Evolutionary conservation across 53 echinoderm and acorn worm species (phyloP), one percentile per base, ranked within the genome.

Genomic region (Luidia sarsii): DNA sequence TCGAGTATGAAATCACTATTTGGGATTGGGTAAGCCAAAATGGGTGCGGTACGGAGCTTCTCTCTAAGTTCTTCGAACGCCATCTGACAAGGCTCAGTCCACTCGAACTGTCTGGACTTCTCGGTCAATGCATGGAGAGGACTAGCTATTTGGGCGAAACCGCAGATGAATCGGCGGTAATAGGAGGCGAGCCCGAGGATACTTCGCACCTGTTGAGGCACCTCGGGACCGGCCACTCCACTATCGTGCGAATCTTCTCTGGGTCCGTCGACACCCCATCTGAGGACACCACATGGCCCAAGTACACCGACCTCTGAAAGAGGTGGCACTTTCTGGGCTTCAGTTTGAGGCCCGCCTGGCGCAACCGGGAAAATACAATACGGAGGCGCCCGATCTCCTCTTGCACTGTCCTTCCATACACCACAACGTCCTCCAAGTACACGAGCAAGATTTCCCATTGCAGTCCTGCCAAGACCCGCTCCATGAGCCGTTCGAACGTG

Each of bases 51-150:
- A 30, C 27, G 34, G 14, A 79, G 46, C 39, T 28, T n/a, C 28
- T 79, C 38, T 45, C 61, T 79, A n/a, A 79, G 39, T 22, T 22
- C 22, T 14, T 57, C 38, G 61, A 79, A 79, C 1, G 79, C 79
- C 38, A 8, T 4, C 37, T 79, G 25, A 14, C 60, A 59, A 22
- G 59, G 61, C 4, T 4, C 9, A 4, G 59, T 59, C 79, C 79
- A 79, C 21, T 10, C 9, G 41, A 79, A 79, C 20, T 79, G 37
- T n/a, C n/a, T n/a, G n/a, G n/a, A n/a, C n/a, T n/a, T n/a, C n/a
- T n/a, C n/a, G n/a, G n/a, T n/a, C n/a, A 79, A 21, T 29, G 36
- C 32, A 22, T 79, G 60, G 7, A 79, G 59, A 1, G 79, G 79
- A 39, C 59, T 39, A 2, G 62, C 79, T 57, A 79, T 61, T 31